A percentile compares a stretch with the other conserved stretches of the same genome.
Conservation (phyloP, 1,140 invertebrate species). For the Prorops nasuta region DNA sequence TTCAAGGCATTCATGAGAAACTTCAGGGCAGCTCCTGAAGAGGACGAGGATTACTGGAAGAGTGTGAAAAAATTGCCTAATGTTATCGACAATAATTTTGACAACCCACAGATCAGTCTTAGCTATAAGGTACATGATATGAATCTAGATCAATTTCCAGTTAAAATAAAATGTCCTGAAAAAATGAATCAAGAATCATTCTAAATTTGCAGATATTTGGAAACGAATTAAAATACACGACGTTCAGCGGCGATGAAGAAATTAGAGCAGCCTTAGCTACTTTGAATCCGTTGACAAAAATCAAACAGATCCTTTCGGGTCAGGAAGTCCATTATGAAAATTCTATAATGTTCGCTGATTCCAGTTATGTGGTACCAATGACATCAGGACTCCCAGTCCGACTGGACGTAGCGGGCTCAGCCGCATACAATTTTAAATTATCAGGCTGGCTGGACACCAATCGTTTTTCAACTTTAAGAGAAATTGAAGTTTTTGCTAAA, state of each 20-base stretch:
- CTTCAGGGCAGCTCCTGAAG: conserved; percentile 54
- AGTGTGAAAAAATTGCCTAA: conserved; percentile 63
- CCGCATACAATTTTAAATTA: conserved; percentile 78
- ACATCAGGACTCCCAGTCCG: conserved; percentile 80
- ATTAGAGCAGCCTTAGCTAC: conserved; percentile 62
- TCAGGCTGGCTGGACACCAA: conserved; percentile 63
- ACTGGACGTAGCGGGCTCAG: conserved; percentile 80
- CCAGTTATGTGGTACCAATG: conserved; percentile 81
- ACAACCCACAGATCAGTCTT: conserved; percentile 58
- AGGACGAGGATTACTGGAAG: conserved; percentile 55
- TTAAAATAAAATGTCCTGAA: neutral
- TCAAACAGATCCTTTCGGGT: conserved; percentile 71
- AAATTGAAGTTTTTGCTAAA: conserved; percentile 74
- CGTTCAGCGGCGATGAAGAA: conserved; percentile 66
- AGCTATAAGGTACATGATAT: conserved; percentile 53
- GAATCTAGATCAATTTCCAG: neutral
- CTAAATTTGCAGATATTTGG: conserved; percentile 62
- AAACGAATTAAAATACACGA: conserved; percentile 73
- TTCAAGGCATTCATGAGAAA: conserved; percentile 56
- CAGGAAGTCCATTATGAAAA: conserved; percentile 78
- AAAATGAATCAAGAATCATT: neutral
- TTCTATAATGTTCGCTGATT: conserved; percentile 80
- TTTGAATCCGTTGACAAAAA: conserved; percentile 67
- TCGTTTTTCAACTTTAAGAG: conserved; percentile 54
- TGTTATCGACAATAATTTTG: conserved; percentile 63